Percentiles rank a stretch among this genome's conserved stretches.
These are phyloP conservation scores for Decapterus maruadsi DNA, from an alignment of 2,797 vertebrate genomes.

Conservation along the genomic window DNA sequence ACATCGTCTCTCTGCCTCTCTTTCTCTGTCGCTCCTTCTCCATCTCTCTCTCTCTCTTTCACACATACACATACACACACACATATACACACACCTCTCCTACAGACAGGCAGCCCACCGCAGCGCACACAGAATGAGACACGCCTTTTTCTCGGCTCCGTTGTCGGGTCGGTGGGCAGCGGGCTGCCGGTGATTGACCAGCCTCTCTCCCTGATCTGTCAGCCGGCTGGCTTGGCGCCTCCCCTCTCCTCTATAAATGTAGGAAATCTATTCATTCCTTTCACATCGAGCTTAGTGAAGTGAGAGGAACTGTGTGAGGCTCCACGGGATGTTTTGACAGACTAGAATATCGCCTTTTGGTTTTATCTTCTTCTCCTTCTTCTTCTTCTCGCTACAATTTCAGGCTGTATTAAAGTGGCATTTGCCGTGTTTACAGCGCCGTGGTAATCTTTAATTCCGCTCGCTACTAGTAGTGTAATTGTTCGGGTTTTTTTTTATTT, in stretches of 20 bases:
- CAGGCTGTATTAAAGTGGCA: conserved; percentile 7
- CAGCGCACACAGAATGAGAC: conserved; percentile 72
- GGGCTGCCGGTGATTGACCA: conserved; percentile 84
- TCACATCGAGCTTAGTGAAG: conserved; percentile 76
- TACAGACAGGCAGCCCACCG: conserved; percentile 63
- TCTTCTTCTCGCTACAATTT: conserved; percentile 34
- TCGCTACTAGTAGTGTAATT: conserved; percentile 32
- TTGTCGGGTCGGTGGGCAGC: conserved; percentile 80
- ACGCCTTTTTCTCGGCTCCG: conserved; percentile 80
- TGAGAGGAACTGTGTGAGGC: conserved; percentile 58
- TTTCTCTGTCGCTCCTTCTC: conserved; percentile 19
- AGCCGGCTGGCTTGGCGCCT: conserved; percentile 84
- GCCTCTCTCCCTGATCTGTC: conserved; percentile 82
- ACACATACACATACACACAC: conserved; percentile 31
- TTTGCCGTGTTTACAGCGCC: conserved; percentile 15
- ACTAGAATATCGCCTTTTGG: conserved; percentile 52
- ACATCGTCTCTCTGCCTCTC: not conserved
- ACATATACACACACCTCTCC: conserved; percentile 25
- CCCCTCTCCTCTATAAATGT: conserved; percentile 87
- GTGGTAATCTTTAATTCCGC: conserved; percentile 26
- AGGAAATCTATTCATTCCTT: conserved; percentile 75
- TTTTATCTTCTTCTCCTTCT: not conserved
- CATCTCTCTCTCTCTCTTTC: not conserved
- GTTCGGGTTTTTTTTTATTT: conserved; percentile 33
- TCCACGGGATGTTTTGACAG: conserved; percentile 79